Conservation (phyloP, 2,113 vertebrate genomes). For the Chloebia gouldiae region DNA sequence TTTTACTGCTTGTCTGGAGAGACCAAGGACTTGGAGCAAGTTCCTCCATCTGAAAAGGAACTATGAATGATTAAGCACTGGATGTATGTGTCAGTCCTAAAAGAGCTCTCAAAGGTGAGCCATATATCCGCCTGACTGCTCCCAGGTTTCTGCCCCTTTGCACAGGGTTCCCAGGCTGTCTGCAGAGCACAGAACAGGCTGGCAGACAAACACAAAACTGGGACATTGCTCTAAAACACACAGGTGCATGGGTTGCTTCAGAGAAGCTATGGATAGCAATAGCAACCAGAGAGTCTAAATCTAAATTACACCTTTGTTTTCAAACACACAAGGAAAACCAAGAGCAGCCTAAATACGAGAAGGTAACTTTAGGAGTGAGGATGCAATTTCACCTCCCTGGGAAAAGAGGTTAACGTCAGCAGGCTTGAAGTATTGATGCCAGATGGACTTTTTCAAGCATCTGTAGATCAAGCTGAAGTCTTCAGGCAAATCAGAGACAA, state of each 20-base stretch:
- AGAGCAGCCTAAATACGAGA: neutral
- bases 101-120: neutral
- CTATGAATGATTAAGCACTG: neutral
- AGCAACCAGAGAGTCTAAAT: neutral
- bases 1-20: neutral
- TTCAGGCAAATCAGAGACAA: constrained; percentile 25
- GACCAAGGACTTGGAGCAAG: neutral
- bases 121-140: neutral
- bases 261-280: neutral
- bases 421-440: neutral
- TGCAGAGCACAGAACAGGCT: neutral
- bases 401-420: neutral
- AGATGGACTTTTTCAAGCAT: constrained; percentile 16
- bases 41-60: neutral
- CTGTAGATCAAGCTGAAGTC: constrained; percentile 5
- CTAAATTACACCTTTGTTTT: neutral
- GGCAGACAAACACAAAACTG: neutral
- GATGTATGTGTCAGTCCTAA: neutral
- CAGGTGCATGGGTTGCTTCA: neutral
- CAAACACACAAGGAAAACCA: neutral
- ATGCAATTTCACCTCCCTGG: neutral
- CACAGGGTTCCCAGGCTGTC: neutral
- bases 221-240: neutral
- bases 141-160: neutral
- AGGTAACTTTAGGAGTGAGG: neutral